Evolutionary conservation across 1,140 invertebrate genomes (phyloP), one percentile per base, ranked within the genome.

Genomic region (Apis dorsata): DNA sequence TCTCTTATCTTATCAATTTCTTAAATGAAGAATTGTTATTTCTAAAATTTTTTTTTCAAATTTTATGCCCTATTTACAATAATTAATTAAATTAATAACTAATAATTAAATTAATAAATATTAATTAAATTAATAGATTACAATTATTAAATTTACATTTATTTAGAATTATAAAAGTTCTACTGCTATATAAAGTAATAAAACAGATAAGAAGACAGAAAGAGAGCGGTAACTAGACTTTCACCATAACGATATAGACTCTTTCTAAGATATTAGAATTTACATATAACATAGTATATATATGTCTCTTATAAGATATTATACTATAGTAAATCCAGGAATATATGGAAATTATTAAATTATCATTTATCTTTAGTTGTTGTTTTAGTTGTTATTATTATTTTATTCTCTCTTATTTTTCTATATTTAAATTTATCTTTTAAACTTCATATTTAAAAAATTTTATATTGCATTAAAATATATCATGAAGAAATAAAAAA

Each of bases 261-360:
- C 55, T 70, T 69, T 60, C 65, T 81, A 77, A n/a, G n/a, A 24
- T 77, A 70, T 60, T 69, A 82, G 65, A 65, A 62, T 44, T 44
- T 44, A 44, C 34, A 7, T 44, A 7, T 44, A 44, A 44, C 34
- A 44, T 44, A 44, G 4, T 44, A 7, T 44, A 19, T 77, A 15
- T 44, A 24, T 59, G 15, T n/a, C 53, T 24, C 34, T 28, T 44
- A 7, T 11, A 53, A 0, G 44, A 21, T 66, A 51, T 12, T 1
- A 15, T 10, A 73, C 70, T 74, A 49, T 63, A 80, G 69, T 57
- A 65, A 57, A 74, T 65, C 15, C 70, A 74, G 60, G 21, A 34
- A 8, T 19, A 60, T 81, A 66, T 13, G 3, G 4, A 34, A 49
- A 44, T 44, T 44, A 12, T 9, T 44, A 12, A 34, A 34, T 57